Evolutionary conservation across 2,797 vertebrate species (phyloP).

Genomic region (Diplodus sargus): DNA sequence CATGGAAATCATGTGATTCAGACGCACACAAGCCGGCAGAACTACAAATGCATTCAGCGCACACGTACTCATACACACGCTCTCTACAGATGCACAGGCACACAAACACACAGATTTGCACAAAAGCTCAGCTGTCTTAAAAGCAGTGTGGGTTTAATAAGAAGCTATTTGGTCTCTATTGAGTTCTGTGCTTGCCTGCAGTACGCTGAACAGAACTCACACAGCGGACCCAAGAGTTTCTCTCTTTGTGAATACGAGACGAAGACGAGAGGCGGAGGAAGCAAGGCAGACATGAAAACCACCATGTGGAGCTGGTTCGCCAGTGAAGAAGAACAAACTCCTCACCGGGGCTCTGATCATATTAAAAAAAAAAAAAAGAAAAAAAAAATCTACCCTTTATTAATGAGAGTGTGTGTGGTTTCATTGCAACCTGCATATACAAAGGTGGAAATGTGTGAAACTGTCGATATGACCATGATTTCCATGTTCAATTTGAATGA

Average conservation of each 20-base stretch:
- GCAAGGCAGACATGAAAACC: constrained; percentile 52
- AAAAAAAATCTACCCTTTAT: not conserved
- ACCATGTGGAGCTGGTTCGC: constrained; percentile 36
- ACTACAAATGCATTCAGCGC: not conserved
- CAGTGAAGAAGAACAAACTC: constrained; percentile 23
- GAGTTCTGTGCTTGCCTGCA: constrained; percentile 50
- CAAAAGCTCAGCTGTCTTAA: constrained; percentile 36
- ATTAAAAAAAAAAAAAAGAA: not conserved
- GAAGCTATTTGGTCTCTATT: constrained; percentile 50
- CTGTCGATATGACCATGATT: not conserved
- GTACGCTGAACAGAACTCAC: constrained; percentile 48
- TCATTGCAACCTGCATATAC: not conserved
- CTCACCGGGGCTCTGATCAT: constrained; percentile 12
- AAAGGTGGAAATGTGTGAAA: not conserved
- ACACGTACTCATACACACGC: not conserved
- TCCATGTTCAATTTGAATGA: not conserved
- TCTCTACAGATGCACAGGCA: not conserved
- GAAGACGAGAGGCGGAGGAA: constrained; percentile 40
- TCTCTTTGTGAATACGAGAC: constrained; percentile 56
- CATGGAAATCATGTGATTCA: not conserved
- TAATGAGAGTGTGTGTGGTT: not conserved
- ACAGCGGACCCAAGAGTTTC: constrained; percentile 33
- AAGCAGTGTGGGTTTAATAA: constrained; percentile 60
- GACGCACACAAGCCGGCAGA: constrained; percentile 6
- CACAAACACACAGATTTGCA: constrained; percentile 11